Evolutionary conservation across 2,113 vertebrate genomes (phyloP), one percentile per base, ranked within the genome.

Genomic region (Syngnathoides biaculeatus): DNA sequence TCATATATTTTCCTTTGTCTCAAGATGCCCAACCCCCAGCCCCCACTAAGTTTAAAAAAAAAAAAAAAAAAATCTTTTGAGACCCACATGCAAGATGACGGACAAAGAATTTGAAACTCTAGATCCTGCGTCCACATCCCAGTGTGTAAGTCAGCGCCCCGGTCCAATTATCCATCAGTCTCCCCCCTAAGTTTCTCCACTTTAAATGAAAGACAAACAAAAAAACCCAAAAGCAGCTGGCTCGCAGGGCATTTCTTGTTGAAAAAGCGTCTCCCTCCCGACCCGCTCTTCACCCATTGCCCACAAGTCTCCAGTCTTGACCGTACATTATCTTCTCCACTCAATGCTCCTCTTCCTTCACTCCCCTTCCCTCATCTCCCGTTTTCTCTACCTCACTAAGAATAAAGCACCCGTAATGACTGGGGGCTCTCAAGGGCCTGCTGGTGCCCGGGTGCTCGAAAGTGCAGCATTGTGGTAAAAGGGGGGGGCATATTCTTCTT

Each of bases 391-490:
- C 82, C 79, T 82, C 88, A 78, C 81, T 73, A 74, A 87, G 91
- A 84, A 92, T 92, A 94, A 94, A 93, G 91, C 89, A 78, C 79
- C 90, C 86, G 93, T 94, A 93, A 94, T 90, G 88, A 92, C 89
- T 74, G 77, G 88, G 80, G 85, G 86, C 84, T 80, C 85, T 91
- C 68, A 79, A 90, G 90, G 90, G 90, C 89, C 90, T 85, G 85
- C 89, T 87, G 90, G 91, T 92, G 92, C 92, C 90, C 88, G 84
- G 84, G 88, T 77, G 87, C 89, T 91, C 92, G 26, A 88, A 77
- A 82, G 85, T 88, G 85, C 69, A 52, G 73, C 20, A 64, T 65
- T 19, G 77, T 81, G 78, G 82, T 84, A 85, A 65, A 62, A 79
- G 63, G 76, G 77, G 76, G 77, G 85, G 76, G 78, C 74, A 85